Percentiles rank a stretch among this genome's conserved stretches.
Conservation (phyloP, 2,113 vertebrate genomes). For the Caretta caretta region DNA sequence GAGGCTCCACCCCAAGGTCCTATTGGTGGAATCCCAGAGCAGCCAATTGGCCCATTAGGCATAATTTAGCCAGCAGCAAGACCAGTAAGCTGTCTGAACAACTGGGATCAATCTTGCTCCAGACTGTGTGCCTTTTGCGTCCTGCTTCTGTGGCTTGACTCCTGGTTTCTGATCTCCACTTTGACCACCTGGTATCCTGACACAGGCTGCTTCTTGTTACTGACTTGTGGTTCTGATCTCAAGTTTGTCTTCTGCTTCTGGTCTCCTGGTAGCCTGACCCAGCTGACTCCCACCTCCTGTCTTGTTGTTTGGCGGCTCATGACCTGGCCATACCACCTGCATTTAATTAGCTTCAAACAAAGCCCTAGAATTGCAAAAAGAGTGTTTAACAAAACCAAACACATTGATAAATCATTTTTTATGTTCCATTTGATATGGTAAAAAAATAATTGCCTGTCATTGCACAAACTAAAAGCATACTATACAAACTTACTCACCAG, state of each 20-base stretch:
- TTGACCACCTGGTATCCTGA: neutral
- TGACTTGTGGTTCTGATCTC: neutral
- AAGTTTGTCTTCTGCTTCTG: too few species aligned
- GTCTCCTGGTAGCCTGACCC: neutral
- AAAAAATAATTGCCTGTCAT: neutral
- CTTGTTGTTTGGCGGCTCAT: neutral
- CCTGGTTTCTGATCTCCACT: neutral
- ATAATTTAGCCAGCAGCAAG: neutral
- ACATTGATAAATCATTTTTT: neutral
- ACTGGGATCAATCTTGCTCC: neutral
- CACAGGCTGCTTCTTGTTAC: neutral
- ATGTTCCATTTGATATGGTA: neutral
- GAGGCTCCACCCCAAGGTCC: neutral
- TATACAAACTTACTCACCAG: neutral
- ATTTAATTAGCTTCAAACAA: constrained; percentile 35
- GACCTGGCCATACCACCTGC: neutral
- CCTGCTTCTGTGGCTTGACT: neutral
- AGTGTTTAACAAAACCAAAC: neutral
- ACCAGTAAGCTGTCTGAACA: neutral
- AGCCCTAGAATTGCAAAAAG: neutral
- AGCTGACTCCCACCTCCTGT: neutral
- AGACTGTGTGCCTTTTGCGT: neutral
- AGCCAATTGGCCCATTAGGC: neutral
- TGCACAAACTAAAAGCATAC: constrained; percentile 1
- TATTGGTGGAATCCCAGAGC: neutral